Conservation (phyloP, 2,797 vertebrate species). For the Ambastaia sidthimunki region DNA sequence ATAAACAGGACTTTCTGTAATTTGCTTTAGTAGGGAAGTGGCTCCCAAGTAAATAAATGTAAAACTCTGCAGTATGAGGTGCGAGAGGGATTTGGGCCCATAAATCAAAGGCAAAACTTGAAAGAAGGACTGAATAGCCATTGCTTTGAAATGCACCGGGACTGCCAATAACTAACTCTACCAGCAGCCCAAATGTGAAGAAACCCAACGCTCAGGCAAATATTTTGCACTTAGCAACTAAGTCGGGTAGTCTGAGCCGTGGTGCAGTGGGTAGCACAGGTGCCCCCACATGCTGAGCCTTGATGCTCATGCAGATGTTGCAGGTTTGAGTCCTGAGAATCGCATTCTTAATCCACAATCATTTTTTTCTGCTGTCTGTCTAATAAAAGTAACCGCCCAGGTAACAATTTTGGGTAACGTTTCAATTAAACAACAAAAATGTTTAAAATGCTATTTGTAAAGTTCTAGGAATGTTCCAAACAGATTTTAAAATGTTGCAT, state of each 20-base stretch:
- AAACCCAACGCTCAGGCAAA: background rate
- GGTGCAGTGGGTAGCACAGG: background rate
- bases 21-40: background rate
- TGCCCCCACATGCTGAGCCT: background rate
- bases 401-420: too few relatives aligned
- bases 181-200: conserved; percentile 25
- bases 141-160: conserved; percentile 30
- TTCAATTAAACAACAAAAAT: too few relatives aligned
- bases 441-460: too few relatives aligned
- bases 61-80: conserved; percentile 19
- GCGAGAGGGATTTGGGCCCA: conserved; percentile 14
- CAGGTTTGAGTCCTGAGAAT: conserved; percentile 16
- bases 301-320: background rate
- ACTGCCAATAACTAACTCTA: conserved; percentile 20
- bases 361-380: background rate
- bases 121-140: conserved; percentile 30
- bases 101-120: conserved; percentile 28
- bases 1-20: conserved; percentile 7
- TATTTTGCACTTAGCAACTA: background rate
- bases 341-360: background rate
- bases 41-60: conserved; percentile 20
- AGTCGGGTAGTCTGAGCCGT: background rate
- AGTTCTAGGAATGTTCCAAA: too few relatives aligned
- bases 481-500: too few relatives aligned
- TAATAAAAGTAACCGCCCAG: background rate